These are phyloP conservation scores for Lissonota sp. DNA, from an alignment of 2,888 invertebrate species.

Conservation along the genomic window DNA sequence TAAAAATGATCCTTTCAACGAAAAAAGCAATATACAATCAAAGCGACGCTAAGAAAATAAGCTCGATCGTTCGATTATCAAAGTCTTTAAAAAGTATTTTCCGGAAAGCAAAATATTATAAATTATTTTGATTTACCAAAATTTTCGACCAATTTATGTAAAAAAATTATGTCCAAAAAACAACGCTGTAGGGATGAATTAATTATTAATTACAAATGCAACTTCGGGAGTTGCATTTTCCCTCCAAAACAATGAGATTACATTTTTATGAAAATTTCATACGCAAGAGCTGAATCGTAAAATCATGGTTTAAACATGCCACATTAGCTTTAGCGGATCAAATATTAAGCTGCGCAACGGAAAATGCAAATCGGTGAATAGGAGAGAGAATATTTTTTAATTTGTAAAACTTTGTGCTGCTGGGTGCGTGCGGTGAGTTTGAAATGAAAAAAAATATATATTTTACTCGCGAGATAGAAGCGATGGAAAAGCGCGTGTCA, in stretches of 20 bases:
- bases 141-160: no score
- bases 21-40: background rate
- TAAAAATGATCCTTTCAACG: constrained; percentile 52
- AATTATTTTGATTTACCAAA: no score
- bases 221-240: background rate
- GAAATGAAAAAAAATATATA: constrained; percentile 17
- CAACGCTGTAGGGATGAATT: background rate
- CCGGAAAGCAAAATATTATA: no score
- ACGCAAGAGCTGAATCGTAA: background rate
- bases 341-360: constrained; percentile 1
- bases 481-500: constrained; percentile 59
- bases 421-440: constrained; percentile 13
- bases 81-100: no score
- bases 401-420: constrained; percentile 39
- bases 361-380: background rate
- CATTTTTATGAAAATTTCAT: constrained; percentile 10
- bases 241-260: background rate
- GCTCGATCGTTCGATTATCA: no score
- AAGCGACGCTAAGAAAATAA: no score
- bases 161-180: no score
- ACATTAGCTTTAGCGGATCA: background rate
- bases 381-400: constrained; percentile 8
- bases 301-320: background rate
- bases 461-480: constrained; percentile 12
- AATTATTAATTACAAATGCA: background rate